These are phyloP conservation scores for Gnatocerus cornutus DNA, from an alignment of 2,888 invertebrate genomes.

Conservation along the genomic window DNA sequence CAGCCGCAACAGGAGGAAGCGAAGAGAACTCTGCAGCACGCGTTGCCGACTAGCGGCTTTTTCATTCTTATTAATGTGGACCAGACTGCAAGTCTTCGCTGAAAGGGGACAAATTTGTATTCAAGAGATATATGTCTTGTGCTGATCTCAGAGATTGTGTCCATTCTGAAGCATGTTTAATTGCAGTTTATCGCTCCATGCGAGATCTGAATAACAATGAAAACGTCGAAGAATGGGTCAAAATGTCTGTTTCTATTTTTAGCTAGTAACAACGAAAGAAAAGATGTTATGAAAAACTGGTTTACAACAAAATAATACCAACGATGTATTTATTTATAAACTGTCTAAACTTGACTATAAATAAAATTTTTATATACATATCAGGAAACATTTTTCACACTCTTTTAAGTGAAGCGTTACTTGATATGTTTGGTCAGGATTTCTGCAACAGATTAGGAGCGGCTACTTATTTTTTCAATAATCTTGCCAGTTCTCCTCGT, in stretches of 20 bases:
- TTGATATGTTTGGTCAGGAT: too few relatives aligned
- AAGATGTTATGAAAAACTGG: too few relatives aligned
- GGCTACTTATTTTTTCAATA: too few relatives aligned
- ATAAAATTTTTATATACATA: too few relatives aligned
- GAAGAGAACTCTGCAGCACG: constrained; percentile 20
- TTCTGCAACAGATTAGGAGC: too few relatives aligned
- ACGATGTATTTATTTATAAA: too few relatives aligned
- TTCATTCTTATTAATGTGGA: constrained; percentile 28
- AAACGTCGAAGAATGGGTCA: constrained; percentile 11
- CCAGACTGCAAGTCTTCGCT: constrained; percentile 35
- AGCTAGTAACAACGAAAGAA: too few relatives aligned
- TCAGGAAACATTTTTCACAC: too few relatives aligned
- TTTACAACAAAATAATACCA: too few relatives aligned
- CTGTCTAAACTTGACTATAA: too few relatives aligned
- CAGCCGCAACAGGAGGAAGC: constrained; percentile 18
- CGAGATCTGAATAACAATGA: constrained; percentile 21
- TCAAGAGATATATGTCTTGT: constrained; percentile 6
- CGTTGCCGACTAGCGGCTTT: constrained; percentile 33
- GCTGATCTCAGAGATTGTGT: constrained; percentile 20
- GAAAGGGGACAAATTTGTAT: constrained; percentile 23
- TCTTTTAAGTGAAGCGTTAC: too few relatives aligned
- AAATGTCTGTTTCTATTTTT: neutral
- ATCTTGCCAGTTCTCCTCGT: too few relatives aligned
- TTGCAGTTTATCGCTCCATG: neutral
- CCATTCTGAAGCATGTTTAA: constrained; percentile 7